Evolutionary conservation across 2,888 invertebrate species (phyloP), one percentile per base, ranked within the genome.

Genomic region (Zygogramma bicolorata): DNA sequence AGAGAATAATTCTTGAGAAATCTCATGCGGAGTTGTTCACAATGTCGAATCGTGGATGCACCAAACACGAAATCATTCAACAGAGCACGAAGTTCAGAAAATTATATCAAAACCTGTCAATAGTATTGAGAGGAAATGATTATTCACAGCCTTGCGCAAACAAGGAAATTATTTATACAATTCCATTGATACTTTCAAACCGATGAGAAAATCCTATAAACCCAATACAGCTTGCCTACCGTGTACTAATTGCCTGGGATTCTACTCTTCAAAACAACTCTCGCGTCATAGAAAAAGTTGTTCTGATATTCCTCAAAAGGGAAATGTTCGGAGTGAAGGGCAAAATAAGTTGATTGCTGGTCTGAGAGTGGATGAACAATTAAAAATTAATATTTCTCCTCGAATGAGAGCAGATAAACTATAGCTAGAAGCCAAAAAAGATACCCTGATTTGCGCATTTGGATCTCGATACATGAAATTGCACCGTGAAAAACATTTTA

Each of bases 191-290:
- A 58, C 27, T 15, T n/a, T 57, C 75, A 77, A 61, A 70, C 78
- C 42, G 20, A 78, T 31, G 63, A 71, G 65, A 57, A 42, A 60
- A 34, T 61, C 49, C 22, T 20, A 61, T 18, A 27, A 58, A 20
- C 10, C 57, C 8, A 38, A 38, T 20, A 31, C 29, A 42, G 62
- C 27, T 4, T 71, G 13, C 40, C 34, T 78, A 40, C 76, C 78
- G 5, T 81, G 80, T 65, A 42, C 22, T 46, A 53, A 76, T 65
- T 81, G 81, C 68, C 63, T 79, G 15, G 81, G 81, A 4, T 80
- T 74, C 65, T 81, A 73, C 74, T 73, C 77, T 2, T 25, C 74
- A 22, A 79, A 78, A 68, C 66, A 71, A 15, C 68, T 81, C 22
- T 79, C 74, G 65, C 49, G 77, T 22, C 80, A 81, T 58, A 77